Conservation (phyloP, 2,113 vertebrate genomes). For the Abramis brama region DNA sequence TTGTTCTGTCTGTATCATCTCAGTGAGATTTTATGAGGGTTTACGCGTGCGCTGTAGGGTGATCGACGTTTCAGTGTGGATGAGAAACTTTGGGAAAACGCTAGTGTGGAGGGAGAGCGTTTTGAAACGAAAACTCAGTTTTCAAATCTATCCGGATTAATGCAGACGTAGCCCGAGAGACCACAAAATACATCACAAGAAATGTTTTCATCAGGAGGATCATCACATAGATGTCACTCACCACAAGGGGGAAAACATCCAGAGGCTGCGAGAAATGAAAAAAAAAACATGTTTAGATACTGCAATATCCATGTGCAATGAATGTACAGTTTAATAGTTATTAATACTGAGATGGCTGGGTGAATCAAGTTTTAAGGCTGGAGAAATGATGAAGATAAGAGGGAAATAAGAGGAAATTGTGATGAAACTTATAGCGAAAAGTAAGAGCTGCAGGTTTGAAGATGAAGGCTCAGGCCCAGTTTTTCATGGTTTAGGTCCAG, state of each 20-base stretch:
- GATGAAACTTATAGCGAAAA: neutral
- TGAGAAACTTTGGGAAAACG: no score
- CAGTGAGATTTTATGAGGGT: no score
- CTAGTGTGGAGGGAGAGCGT: no score
- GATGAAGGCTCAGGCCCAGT: neutral
- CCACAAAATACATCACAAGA: neutral
- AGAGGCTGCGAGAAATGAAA: constrained; percentile 62
- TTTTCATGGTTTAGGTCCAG: neutral
- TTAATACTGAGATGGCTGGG: neutral
- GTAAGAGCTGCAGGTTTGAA: neutral
- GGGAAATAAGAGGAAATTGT: neutral
- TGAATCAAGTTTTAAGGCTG: neutral
- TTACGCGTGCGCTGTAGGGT: no score
- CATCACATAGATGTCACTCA: constrained; percentile 60
- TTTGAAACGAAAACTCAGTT: no score
- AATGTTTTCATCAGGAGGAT: neutral
- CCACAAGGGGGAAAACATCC: constrained; percentile 76
- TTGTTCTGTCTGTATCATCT: no score
- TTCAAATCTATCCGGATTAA: no score
- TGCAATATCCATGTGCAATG: neutral
- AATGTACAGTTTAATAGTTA: neutral
- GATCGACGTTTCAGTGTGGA: no score
- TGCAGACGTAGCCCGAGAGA: no score
- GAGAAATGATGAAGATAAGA: neutral
- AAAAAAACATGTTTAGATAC: neutral